Base-by-base conservation (phyloP, 2,113 vertebrate genomes). In the Desmodus rotundus region DNA sequence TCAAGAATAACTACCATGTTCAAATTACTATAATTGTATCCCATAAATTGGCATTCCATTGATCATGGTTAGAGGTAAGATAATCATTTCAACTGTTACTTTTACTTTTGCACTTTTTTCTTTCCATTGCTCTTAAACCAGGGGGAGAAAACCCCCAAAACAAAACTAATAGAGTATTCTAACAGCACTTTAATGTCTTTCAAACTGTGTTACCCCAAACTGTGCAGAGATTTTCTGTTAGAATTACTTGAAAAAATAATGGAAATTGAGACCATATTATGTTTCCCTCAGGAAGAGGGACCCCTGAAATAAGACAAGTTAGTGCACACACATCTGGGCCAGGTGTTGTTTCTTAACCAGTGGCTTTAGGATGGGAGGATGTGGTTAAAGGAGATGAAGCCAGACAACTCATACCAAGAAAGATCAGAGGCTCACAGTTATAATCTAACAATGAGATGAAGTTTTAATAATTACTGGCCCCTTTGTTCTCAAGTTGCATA, bases 1-100 rank as follows among this genome's bases (percentile, higher is more conserved):
- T 86, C 73, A 82, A 94, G 50, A 72, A 70, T 76, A 89, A 89
- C n/a, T 58, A 70, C 72, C 65, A 93, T 90, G 95, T 96, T 95
- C 70, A 94, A 95, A 83, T 92, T 89, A 78, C 19, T n/a, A 82
- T 61, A 89, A 26, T 81, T 83, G 20, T 83, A 87, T 67, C 12
- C 54, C 67, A 92, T 15, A 96, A 90, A 56, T 24, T 95, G 70
- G 67, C 36, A 92, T 89, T 70, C 16, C 31, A 84, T 43, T 94
- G 63, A 83, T 63, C 31, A 87, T 63, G 11, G 22, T 41, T 61
- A 90, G 94, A 76, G 2, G 13, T 89, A 56, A 56, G 38, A 91
- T 43, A 92, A 92, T 93, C 15, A 84, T 91, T 95, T 89, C 24
- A 87, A 63, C 14, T 89, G 28, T 84, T 94, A 56, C 45, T 80